Conservation (phyloP, 23 tunicate species). For the Ascidia mentula region DNA sequence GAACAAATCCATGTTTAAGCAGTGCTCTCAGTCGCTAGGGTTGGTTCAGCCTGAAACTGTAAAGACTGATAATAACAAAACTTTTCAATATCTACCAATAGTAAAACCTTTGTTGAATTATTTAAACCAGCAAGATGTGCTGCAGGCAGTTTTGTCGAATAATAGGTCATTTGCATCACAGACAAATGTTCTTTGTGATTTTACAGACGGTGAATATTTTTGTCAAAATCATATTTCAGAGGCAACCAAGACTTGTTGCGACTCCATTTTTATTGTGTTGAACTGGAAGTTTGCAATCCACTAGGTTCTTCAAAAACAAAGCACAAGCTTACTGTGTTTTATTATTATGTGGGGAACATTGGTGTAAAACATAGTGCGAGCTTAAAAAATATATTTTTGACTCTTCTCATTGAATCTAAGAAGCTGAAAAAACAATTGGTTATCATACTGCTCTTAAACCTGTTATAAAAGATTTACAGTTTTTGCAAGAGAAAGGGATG, state of each 20-base stretch:
- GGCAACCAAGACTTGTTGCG: too few species aligned
- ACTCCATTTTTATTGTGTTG: not conserved
- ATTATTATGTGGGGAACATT: not conserved
- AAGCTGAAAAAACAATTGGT: not conserved
- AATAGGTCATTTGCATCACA: too few species aligned
- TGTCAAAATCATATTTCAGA: not conserved
- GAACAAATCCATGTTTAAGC: too few species aligned
- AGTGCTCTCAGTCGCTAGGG: too few species aligned
- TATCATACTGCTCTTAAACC: too few species aligned
- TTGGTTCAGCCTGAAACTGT: too few species aligned
- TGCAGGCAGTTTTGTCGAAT: not conserved
- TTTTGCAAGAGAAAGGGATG: not conserved
- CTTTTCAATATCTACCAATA: not conserved
- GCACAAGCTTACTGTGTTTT: not conserved
- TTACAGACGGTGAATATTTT: not conserved
- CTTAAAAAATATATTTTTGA: not conserved
- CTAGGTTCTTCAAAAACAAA: too few species aligned
- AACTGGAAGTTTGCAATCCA: not conserved
- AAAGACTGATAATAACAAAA: too few species aligned
- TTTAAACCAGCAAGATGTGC: too few species aligned
- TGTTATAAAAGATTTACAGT: not conserved
- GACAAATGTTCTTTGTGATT: too few species aligned
- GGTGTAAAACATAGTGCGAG: not conserved
- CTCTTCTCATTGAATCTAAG: not conserved
- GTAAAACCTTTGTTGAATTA: too few species aligned